A percentile compares a stretch with the other conserved stretches of the same genome.
Conservation (phyloP, 2,888 invertebrate species). For the Patella pellucida region DNA sequence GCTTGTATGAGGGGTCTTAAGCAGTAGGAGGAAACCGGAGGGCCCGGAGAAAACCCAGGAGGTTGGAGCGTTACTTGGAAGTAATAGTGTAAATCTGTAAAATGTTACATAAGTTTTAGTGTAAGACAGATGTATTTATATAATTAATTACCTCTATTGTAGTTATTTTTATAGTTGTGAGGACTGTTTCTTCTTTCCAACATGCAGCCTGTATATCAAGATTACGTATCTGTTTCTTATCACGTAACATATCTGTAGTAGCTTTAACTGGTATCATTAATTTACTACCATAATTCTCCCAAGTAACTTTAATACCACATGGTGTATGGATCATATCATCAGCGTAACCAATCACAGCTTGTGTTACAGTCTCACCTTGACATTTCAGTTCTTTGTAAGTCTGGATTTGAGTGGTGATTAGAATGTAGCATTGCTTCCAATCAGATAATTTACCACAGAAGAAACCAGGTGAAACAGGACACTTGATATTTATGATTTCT, state of each 20-base stretch:
- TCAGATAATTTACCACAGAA: conserved; percentile 35
- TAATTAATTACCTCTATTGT: background rate
- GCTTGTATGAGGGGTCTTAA: too few species aligned
- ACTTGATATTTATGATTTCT: conserved; percentile 27
- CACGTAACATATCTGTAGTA: conserved; percentile 44
- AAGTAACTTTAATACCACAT: background rate
- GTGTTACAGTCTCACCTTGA: conserved; percentile 16
- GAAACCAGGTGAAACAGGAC: conserved; percentile 40
- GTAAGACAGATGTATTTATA: too few species aligned
- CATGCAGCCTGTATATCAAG: conserved; percentile 30
- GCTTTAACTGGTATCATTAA: conserved; percentile 44
- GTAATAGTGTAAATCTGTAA: too few species aligned
- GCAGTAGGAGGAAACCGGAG: too few species aligned
- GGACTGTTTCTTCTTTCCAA: background rate
- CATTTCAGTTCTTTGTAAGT: conserved; percentile 24
- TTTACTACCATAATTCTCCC: background rate
- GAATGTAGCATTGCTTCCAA: conserved; percentile 31
- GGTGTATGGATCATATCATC: background rate
- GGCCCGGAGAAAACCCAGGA: too few species aligned
- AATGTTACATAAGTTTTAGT: too few species aligned
- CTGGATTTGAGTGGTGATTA: conserved; percentile 17
- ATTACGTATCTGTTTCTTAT: conserved; percentile 39
- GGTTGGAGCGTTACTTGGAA: too few species aligned
- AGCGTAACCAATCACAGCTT: conserved; percentile 22
- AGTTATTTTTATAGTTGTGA: background rate